These are phyloP conservation scores for Sardinella longiceps DNA, from an alignment of 2,797 vertebrate genomes.

Conservation along the genomic window DNA sequence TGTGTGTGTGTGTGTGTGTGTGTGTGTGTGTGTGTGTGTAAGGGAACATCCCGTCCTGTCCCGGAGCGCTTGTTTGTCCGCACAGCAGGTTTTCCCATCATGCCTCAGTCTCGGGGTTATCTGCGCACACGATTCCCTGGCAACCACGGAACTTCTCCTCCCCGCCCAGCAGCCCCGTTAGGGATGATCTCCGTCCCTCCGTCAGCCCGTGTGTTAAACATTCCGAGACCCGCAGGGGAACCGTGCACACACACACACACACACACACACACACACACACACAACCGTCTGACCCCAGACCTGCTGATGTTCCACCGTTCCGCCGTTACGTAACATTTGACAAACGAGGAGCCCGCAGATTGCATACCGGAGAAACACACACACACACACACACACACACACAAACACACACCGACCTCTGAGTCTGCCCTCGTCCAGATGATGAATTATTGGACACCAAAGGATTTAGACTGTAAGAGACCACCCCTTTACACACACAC, in stretches of 20 bases:
- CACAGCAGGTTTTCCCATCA: constrained; percentile 13
- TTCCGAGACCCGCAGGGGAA: constrained; percentile 28
- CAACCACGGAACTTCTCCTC: neutral
- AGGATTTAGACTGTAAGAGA: constrained; percentile 2
- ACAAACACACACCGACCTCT: no score
- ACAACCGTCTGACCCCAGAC: neutral
- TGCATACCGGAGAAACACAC: constrained; percentile 28
- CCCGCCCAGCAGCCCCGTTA: constrained; percentile 20
- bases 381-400: no score
- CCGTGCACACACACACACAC: no score
- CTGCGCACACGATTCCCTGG: constrained; percentile 24
- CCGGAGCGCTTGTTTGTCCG: neutral
- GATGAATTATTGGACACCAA: constrained; percentile 25
- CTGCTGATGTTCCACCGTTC: neutral
- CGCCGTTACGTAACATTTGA: constrained; percentile 42
- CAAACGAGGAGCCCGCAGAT: constrained; percentile 22
- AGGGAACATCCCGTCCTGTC: neutral
- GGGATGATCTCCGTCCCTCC: no score
- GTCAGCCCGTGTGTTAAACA: constrained; percentile 33
- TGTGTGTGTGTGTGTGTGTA: neutral
- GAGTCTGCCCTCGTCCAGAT: constrained; percentile 29
- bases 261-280: no score
- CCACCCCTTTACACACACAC: neutral
- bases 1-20: neutral
- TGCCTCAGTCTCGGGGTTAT: neutral